These are phyloP conservation scores for Aldrovandia affinis DNA, from an alignment of 2,797 vertebrate species.

Conservation along the genomic window DNA sequence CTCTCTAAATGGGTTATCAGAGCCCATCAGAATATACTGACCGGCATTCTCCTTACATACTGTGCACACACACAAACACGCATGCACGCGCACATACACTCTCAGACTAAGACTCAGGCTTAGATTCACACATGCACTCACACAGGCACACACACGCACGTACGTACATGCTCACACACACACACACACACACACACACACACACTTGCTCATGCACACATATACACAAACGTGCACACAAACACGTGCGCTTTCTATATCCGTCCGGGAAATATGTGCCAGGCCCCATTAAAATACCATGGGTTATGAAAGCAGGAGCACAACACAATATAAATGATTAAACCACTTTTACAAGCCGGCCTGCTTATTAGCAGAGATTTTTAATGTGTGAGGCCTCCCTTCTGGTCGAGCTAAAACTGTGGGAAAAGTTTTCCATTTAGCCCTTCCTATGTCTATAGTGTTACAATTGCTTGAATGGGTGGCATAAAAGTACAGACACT, in stretches of 20 bases:
- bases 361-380: not conserved
- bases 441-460: not conserved
- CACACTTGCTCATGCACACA: too few species aligned
- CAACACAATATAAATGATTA: constrained; percentile 59
- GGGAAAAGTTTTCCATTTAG: not conserved
- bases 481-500: not conserved
- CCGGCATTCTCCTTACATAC: not conserved
- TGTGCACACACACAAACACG: not conserved
- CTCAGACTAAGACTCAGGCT: too few species aligned
- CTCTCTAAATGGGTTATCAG: not conserved
- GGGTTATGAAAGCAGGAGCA: constrained; percentile 55
- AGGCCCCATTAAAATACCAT: constrained; percentile 63
- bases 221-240: constrained; percentile 37
- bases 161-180: constrained; percentile 28
- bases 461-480: not conserved
- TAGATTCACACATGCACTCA: too few species aligned
- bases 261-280: constrained; percentile 58
- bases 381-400: not conserved
- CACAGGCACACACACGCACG: constrained; percentile 29
- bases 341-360: constrained; percentile 46
- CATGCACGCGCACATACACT: not conserved
- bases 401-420: not conserved
- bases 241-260: constrained; percentile 44
- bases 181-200: constrained; percentile 30
- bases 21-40: not conserved